Evolutionary conservation across 2,113 vertebrate genomes (phyloP).

Genomic region (Larimichthys crocea): DNA sequence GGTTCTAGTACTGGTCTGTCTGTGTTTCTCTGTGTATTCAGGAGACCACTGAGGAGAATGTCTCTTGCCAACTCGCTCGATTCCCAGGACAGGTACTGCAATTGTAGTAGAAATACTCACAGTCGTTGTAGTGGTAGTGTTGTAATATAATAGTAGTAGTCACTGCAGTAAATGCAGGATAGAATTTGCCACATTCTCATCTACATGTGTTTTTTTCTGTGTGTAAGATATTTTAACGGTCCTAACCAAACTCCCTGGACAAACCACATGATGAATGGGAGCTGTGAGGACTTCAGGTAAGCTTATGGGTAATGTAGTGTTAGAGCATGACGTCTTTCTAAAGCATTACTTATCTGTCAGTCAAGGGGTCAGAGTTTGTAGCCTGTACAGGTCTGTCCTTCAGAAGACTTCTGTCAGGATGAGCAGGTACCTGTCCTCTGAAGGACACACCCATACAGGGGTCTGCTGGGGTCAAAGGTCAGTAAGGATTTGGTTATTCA

Average conservation of each 20-base stretch:
- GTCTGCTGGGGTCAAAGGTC: not conserved
- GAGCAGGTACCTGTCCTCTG: not conserved
- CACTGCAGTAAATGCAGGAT: not conserved
- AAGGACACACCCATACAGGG: not conserved
- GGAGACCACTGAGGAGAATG: slow-evolving; percentile 87
- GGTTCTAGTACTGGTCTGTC: not conserved
- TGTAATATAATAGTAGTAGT: not conserved
- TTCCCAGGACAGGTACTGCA: slow-evolving; percentile 85
- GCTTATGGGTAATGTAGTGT: slow-evolving; percentile 44
- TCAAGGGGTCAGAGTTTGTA: not conserved
- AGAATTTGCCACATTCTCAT: not conserved
- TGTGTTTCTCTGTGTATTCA: slow-evolving; percentile 71
- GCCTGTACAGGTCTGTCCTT: not conserved
- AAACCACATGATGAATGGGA: slow-evolving; percentile 75
- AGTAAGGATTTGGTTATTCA: not conserved
- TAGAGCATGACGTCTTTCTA: not conserved
- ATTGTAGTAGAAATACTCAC: not conserved
- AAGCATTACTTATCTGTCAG: not conserved
- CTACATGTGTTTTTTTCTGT: slow-evolving; percentile 21
- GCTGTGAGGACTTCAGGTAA: slow-evolving; percentile 82
- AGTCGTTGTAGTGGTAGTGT: not conserved
- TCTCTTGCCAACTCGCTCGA: slow-evolving; percentile 85
- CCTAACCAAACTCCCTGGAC: slow-evolving; percentile 68
- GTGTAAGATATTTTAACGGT: slow-evolving; percentile 73
- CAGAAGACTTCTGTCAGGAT: not conserved